A percentile compares a stretch with the other conserved stretches of the same genome.
These are phyloP conservation scores for Oryzias sinensis DNA, from an alignment of 2,797 vertebrate species.

Conservation along the genomic window DNA sequence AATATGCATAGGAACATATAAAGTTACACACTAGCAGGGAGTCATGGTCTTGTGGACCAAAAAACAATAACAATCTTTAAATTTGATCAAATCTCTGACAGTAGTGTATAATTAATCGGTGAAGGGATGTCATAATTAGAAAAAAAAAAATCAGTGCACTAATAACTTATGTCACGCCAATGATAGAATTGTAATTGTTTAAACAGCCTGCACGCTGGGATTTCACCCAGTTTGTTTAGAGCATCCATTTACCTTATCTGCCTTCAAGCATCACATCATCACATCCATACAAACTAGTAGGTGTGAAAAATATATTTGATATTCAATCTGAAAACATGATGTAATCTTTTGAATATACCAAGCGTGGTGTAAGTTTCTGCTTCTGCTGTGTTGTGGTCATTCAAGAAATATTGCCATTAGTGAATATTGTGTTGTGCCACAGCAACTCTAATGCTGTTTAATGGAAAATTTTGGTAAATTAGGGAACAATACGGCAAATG, in stretches of 20 bases:
- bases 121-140: background rate
- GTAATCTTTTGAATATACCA: background rate
- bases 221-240: constrained; percentile 47
- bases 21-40: background rate
- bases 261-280: constrained; percentile 11
- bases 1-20: constrained; percentile 1
- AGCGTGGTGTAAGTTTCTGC: too few species aligned
- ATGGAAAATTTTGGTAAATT: constrained; percentile 23
- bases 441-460: constrained; percentile 17
- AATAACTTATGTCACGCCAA: constrained; percentile 15
- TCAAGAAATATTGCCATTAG: constrained; percentile 21
- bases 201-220: constrained; percentile 44
- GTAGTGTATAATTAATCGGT: too few species aligned
- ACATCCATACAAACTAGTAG: constrained; percentile 4
- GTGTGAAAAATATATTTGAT: background rate
- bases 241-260: constrained; percentile 24
- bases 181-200: constrained; percentile 33
- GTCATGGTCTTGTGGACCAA: too few species aligned
- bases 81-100: constrained; percentile 6
- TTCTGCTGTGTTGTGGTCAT: constrained; percentile 18
- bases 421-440: constrained; percentile 12
- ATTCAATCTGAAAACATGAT: background rate
- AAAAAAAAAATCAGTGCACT: constrained; percentile 31
- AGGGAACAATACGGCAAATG: constrained; percentile 16
- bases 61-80: too few species aligned